Evolutionary conservation across 2,888 invertebrate genomes (phyloP), one percentile per base, ranked within the genome.

Genomic region (Mythimna pallens): DNA sequence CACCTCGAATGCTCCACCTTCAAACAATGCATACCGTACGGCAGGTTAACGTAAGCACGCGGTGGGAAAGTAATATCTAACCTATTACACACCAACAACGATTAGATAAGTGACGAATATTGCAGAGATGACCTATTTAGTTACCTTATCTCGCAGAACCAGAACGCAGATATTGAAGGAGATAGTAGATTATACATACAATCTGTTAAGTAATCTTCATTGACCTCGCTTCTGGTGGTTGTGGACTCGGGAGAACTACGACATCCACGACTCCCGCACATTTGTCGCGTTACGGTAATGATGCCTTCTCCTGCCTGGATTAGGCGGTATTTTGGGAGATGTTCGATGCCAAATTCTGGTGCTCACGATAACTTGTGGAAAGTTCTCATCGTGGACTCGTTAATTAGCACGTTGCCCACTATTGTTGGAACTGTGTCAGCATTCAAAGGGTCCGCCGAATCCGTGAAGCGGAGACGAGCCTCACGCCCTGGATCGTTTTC

Each of bases 91-190:
- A 70, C 36, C 79, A 47, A 47, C 36, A 55, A 8, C 47, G 70
- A 65, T 82, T 55, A 67, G 71, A 78, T 77, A 57, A 69, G 59
- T 54, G 59, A 58, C 70, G 43, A 83, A 75, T 77, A 65, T 67
- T 65, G 59, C 76, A 77, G 64, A 73, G 72, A 71, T 85, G 83
- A 83, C 86, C 83, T 61, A 80, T 43, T 80, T 83, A 58, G 34
- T 40, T 43, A 36, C 47, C 43, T 83, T 85, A 85, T 85, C 77
- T 36, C 62, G 58, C 20, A 12, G 68, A 50, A 65, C 20, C 58
- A 65, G 50, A 59, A 64, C 76, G 43, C 47, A 47, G 36, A 59
- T 70, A 74, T 63, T 22, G 36, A 47, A 52, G 20, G 25, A 59
- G 65, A 63, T 66, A 77, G 36, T 62, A 70, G 8, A 50, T 50